phyloP scores from a whole-genome alignment of 2,113 vertebrate genomes.

The human region GRCh38 chr7:32574501-32575000 shows the following conservation, averaged over 20 bases:
- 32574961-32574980: not conserved
- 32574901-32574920: not conserved
- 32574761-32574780: not conserved
- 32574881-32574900: not conserved
- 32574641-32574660: not conserved
- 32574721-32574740: not conserved
- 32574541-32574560: not conserved
- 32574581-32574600: not conserved
- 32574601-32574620: not conserved
- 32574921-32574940: not conserved
- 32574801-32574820: not conserved
- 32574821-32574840: not conserved
- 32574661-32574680: not conserved
- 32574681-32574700: not conserved
- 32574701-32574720: not conserved
- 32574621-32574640: not conserved
- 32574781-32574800: not conserved
- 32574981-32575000: not conserved
- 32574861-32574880: not conserved
- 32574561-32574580: not conserved
- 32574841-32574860: not conserved
- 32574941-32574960: not conserved
- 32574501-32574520: not conserved
- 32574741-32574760: not conserved
- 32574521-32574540: not conserved